These are phyloP conservation scores for Ypsolopha sequella DNA, from an alignment of 2,888 invertebrate genomes.

Conservation along the genomic window DNA sequence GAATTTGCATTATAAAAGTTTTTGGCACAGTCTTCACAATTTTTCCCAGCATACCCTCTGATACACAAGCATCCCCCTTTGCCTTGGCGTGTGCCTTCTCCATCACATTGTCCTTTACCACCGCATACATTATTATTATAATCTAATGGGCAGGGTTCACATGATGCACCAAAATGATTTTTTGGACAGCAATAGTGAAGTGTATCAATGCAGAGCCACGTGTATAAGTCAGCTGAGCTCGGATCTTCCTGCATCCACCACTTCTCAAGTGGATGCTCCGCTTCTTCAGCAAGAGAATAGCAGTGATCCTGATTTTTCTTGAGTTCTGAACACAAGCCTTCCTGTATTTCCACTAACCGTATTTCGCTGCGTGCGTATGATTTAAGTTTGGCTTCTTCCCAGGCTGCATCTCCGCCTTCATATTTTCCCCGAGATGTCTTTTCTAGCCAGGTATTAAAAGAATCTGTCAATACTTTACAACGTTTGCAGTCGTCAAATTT, in stretches of 20 bases:
- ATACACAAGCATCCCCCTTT: conserved; percentile 91
- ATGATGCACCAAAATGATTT: conserved; percentile 84
- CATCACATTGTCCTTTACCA: conserved; percentile 82
- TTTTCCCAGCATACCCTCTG: conserved; percentile 80
- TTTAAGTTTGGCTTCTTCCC: conserved; percentile 90
- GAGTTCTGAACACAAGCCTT: conserved; percentile 81
- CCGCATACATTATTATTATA: conserved; percentile 76
- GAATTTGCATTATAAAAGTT: conserved; percentile 77
- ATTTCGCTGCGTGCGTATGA: conserved; percentile 90
- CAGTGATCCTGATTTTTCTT: conserved; percentile 83
- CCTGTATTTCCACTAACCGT: conserved; percentile 91
- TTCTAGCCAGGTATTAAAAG: conserved; percentile 83
- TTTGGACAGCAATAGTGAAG: conserved; percentile 87
- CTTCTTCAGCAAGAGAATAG: conserved; percentile 82
- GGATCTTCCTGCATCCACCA: conserved; percentile 87
- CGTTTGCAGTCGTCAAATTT: conserved; percentile 69
- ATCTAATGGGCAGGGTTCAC: conserved; percentile 76
- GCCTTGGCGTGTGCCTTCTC: conserved; percentile 93
- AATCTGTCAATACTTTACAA: conserved; percentile 79
- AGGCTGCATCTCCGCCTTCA: conserved; percentile 93
- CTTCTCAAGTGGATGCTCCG: conserved; percentile 84
- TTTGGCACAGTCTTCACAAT: conserved; percentile 81
- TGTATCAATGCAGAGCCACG: conserved; percentile 84
- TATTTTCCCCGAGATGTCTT: conserved; percentile 88
- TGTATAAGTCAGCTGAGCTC: conserved; percentile 34